Base-by-base conservation (phyloP, 2,888 invertebrate genomes). In the Tortricodes alternella region DNA sequence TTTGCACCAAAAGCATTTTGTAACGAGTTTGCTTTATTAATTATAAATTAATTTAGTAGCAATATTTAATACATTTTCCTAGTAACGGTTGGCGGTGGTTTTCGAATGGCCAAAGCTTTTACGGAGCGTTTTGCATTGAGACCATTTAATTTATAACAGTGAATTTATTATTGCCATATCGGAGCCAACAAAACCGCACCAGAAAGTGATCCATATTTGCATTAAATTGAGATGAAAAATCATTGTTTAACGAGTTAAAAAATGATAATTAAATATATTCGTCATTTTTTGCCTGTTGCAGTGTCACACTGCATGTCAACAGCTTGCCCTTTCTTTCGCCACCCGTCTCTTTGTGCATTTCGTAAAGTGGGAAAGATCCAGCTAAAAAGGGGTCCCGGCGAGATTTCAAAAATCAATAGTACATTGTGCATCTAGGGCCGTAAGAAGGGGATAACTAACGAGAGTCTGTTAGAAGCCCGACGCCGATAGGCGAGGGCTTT, bases 141-240 rank as follows among this genome's bases (percentile, higher is more conserved):
- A 74, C 70, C 69, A 73, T 68, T 78, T 75, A 78, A 80, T 78
- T 75, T 76, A 73, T 71, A 64, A 65, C 68, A 62, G 66, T 68
- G 67, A 73, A 79, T 80, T 80, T 79, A 81, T 77, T 76, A 77
- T 73, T 66, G 67, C 66, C 16, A 67, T 63, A 70, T 70, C 66
- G 63, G 67, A 64, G 76, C 76, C 78, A 76, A 69, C 71, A 61
- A 66, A 62, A 66, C 81, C 78, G 56, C 80, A 70, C 16, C 44
- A 21, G 32, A 46, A 38, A 46, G 13, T 18, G 53, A 32, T 38
- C 13, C 29, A 39, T 46, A 34, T 53, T 46, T 46, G 46, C 29
- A 46, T 53, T 53, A 16, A 46, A 46, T 38, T 13, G 24, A 19
- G 35, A 44, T 37, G 27, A 21, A n/a, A n/a, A n/a, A n/a, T n/a